Evolutionary conservation across 1,140 invertebrate species (phyloP).

Genomic region (Lasioglossum baleicum): DNA sequence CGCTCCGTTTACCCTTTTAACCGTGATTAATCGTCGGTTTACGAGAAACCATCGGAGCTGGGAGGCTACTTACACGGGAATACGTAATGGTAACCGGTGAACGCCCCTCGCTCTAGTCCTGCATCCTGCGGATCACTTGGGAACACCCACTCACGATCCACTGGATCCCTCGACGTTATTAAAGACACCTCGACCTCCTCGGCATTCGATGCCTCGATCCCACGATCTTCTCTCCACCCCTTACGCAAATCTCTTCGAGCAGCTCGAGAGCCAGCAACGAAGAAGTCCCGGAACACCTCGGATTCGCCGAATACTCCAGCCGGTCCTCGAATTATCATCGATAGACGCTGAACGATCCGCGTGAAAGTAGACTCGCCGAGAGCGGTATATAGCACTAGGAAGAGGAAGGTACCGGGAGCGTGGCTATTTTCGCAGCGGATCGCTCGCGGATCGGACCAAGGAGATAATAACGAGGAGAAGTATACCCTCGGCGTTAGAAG

Average conservation of each 20-base stretch:
- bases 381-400: too few relatives aligned
- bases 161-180: conserved; percentile 54
- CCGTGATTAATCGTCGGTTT: conserved; percentile 52
- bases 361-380: too few relatives aligned
- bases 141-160: conserved; percentile 71
- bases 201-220: conserved; percentile 57
- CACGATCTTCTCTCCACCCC: conserved; percentile 58
- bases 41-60: conserved; percentile 21
- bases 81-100: conserved; percentile 33
- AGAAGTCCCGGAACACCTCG: too few relatives aligned
- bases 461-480: too few relatives aligned
- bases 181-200: conserved; percentile 59
- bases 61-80: background rate
- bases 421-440: background rate
- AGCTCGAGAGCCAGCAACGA: too few relatives aligned
- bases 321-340: too few relatives aligned
- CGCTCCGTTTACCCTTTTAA: conserved; percentile 47
- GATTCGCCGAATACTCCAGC: too few relatives aligned
- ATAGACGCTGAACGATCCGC: too few relatives aligned
- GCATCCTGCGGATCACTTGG: conserved; percentile 53
- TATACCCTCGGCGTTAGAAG: too few relatives aligned
- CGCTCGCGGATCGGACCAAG: too few relatives aligned
- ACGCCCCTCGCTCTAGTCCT: conserved; percentile 45
- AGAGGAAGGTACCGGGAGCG: too few relatives aligned
- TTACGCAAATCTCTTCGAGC: conserved; percentile 11